Conservation (phyloP, 92 coral and sea anemone genomes). For the Muricea muricata region DNA sequence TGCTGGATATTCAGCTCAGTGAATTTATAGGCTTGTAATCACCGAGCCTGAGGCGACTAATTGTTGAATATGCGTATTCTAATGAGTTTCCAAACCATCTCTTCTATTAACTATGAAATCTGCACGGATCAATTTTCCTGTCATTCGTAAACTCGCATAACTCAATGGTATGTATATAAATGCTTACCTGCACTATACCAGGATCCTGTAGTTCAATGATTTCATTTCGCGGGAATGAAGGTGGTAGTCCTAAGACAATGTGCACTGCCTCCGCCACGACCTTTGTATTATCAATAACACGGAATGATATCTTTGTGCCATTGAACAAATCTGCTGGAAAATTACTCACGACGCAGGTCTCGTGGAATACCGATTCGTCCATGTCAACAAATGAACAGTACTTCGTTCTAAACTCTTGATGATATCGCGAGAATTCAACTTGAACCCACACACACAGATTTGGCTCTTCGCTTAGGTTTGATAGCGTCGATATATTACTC, state of each 20-base stretch:
- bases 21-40: no score
- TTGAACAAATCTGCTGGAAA: slow-evolving; percentile 56
- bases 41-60: no score
- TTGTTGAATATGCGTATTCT: no score
- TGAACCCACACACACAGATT: slow-evolving; percentile 35
- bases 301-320: slow-evolving; percentile 38
- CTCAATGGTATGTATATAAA: neutral
- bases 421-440: slow-evolving; percentile 31
- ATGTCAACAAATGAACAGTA: slow-evolving; percentile 55
- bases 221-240: slow-evolving; percentile 42
- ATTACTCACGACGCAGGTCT: slow-evolving; percentile 92
- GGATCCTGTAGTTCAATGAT: slow-evolving; percentile 41
- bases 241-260: slow-evolving; percentile 17
- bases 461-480: neutral
- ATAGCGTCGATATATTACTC: neutral
- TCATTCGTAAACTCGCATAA: no score
- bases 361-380: slow-evolving; percentile 79
- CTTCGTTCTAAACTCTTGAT: slow-evolving; percentile 44
- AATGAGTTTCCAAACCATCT: no score
- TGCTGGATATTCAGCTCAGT: no score
- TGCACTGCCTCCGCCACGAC: slow-evolving; percentile 36
- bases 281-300: slow-evolving; percentile 19
- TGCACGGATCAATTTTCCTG: no score
- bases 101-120: no score
- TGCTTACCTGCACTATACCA: slow-evolving; percentile 26